phyloP scores from a whole-genome alignment of 2,797 vertebrate genomes.

The Vultur gryphus region DNA sequence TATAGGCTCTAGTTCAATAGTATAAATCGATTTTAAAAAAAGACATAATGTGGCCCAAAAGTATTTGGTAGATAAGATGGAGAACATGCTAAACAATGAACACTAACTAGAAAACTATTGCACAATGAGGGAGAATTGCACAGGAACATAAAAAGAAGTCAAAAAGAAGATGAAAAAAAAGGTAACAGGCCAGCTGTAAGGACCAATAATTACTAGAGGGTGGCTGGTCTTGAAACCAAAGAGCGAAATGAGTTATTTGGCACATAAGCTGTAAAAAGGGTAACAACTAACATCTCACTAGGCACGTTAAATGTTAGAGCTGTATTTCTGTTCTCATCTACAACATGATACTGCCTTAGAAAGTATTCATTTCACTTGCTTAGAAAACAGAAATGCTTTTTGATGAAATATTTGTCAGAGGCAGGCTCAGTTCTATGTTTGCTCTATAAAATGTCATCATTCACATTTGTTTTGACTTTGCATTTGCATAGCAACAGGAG shows the following conservation, averaged over 20 bases:
- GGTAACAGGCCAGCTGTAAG: not conserved
- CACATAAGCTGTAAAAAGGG: not conserved
- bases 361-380: not conserved
- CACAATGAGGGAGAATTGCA: not conserved
- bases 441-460: not conserved
- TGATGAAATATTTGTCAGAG: not conserved
- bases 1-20: not conserved
- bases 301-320: not conserved
- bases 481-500: not conserved
- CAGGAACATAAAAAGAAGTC: not conserved
- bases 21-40: not conserved
- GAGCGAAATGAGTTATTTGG: not conserved
- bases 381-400: not conserved
- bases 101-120: not conserved
- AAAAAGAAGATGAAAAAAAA: not conserved
- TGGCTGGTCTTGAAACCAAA: not conserved
- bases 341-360: not conserved
- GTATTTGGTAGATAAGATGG: not conserved
- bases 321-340: not conserved
- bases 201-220: not conserved
- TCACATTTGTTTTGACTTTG: slow-evolving; percentile 6
- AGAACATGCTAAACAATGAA: not conserved
- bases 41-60: not conserved
- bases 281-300: not conserved
- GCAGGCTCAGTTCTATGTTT: not conserved